Evolutionary conservation across 2,113 vertebrate species (phyloP).

Genomic region (Martes martes): DNA sequence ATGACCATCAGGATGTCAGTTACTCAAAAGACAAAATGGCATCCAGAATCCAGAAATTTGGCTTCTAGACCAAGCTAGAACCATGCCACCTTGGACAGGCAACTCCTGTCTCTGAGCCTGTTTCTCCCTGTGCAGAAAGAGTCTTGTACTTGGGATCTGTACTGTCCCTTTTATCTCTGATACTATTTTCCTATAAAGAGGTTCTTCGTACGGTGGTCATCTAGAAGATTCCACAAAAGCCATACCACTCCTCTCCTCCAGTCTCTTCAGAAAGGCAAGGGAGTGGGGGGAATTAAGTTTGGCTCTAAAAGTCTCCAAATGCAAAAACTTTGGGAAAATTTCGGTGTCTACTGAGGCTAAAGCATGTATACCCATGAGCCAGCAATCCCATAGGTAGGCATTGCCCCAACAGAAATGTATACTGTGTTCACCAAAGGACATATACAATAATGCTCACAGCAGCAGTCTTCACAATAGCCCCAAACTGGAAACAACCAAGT

Average conservation of each 20-base stretch:
- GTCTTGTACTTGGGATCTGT: not conserved
- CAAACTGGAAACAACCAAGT: not conserved
- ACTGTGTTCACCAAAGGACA: not conserved
- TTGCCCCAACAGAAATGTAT: not conserved
- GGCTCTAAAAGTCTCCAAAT: not conserved
- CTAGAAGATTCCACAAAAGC: not conserved
- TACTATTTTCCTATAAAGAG: not conserved
- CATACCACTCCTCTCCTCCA: not conserved
- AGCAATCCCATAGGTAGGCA: not conserved
- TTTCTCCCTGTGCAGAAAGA: not conserved
- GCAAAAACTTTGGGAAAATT: not conserved
- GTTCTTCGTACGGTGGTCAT: not conserved
- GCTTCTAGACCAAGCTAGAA: not conserved
- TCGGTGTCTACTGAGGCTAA: not conserved
- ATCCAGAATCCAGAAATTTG: not conserved
- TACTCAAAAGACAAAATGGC: not conserved
- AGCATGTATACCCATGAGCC: not conserved
- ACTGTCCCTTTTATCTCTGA: not conserved
- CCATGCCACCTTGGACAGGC: not conserved
- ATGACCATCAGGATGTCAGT: not conserved
- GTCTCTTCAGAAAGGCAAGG: not conserved
- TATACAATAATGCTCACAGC: not conserved
- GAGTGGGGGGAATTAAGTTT: accelerated
- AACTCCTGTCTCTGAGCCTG: not conserved
- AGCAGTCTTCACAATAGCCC: not conserved